Evolutionary conservation across 2,797 vertebrate genomes (phyloP).

Genomic region (Parotocinclus haroldoi): DNA sequence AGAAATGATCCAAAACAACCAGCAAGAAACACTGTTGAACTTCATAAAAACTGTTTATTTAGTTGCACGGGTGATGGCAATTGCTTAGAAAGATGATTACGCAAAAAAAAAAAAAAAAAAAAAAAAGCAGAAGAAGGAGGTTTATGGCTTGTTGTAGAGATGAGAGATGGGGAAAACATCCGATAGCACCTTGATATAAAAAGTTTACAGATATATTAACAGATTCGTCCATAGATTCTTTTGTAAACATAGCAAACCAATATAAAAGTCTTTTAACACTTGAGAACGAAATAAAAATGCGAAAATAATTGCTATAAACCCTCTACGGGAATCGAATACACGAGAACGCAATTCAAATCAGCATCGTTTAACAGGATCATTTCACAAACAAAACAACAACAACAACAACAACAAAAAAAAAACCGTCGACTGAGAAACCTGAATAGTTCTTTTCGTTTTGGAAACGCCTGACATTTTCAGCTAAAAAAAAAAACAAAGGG

Average conservation of each 20-base stretch:
- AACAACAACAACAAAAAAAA: no score
- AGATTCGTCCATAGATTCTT: conserved; percentile 51
- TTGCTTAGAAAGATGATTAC: conserved; percentile 49
- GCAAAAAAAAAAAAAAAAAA: conserved; percentile 41
- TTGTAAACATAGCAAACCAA: conserved; percentile 55
- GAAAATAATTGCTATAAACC: conserved; percentile 33
- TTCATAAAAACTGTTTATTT: conserved; percentile 52
- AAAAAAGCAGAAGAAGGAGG: conserved; percentile 38
- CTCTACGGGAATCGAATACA: conserved; percentile 28
- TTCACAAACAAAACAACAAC: no score
- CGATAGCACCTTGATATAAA: conserved; percentile 53
- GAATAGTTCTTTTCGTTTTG: no score
- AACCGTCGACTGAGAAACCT: no score
- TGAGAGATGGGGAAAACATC: conserved; percentile 44
- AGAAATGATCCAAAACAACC: not conserved
- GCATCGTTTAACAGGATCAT: no score
- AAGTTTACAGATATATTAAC: conserved; percentile 56
- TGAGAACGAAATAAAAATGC: conserved; percentile 16
- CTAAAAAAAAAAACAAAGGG: no score
- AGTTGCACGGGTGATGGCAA: conserved; percentile 45
- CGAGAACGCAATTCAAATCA: conserved; percentile 6
- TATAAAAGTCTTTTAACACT: conserved; percentile 49
- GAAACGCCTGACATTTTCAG: no score
- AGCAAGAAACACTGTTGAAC: not conserved
- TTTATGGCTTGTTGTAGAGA: conserved; percentile 50